A percentile compares a stretch with the other conserved stretches of the same genome.
Evolutionary conservation across 2,113 vertebrate genomes (phyloP).

Genomic region (Rhinichthys klamathensis): DNA sequence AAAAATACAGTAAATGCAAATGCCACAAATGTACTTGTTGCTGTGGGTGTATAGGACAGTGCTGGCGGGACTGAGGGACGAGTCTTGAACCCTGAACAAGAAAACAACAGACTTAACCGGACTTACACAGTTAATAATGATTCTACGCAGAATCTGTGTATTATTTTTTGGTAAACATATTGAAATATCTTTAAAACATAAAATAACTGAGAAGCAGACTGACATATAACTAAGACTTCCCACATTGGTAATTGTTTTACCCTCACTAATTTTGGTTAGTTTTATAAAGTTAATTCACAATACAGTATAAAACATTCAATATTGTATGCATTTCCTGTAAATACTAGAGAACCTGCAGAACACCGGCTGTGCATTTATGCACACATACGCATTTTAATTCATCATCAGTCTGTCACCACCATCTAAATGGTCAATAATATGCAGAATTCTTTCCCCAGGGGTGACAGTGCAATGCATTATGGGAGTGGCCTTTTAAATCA

Average conservation of each 20-base stretch:
- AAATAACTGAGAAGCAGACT: neutral
- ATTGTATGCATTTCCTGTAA: neutral
- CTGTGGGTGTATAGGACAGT: too few species aligned
- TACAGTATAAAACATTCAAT: neutral
- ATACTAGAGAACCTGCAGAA: neutral
- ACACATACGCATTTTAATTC: neutral
- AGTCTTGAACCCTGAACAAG: too few species aligned
- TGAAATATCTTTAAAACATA: neutral
- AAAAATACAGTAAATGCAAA: too few species aligned
- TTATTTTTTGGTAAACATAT: neutral
- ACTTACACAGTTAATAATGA: neutral
- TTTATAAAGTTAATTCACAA: neutral
- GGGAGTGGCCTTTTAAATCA: neutral
- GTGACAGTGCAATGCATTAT: neutral
- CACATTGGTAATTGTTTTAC: neutral
- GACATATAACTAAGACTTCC: neutral
- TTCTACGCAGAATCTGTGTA: neutral
- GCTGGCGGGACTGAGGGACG: too few species aligned
- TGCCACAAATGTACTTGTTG: too few species aligned
- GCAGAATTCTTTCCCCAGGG: neutral
- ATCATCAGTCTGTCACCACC: neutral
- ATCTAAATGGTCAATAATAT: slow-evolving; percentile 5
- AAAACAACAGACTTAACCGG: too few species aligned
- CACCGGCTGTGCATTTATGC: neutral
- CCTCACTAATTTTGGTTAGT: neutral